phyloP scores from a whole-genome alignment of 2,797 vertebrate species.

The Phrynocephalus forsythii region DNA sequence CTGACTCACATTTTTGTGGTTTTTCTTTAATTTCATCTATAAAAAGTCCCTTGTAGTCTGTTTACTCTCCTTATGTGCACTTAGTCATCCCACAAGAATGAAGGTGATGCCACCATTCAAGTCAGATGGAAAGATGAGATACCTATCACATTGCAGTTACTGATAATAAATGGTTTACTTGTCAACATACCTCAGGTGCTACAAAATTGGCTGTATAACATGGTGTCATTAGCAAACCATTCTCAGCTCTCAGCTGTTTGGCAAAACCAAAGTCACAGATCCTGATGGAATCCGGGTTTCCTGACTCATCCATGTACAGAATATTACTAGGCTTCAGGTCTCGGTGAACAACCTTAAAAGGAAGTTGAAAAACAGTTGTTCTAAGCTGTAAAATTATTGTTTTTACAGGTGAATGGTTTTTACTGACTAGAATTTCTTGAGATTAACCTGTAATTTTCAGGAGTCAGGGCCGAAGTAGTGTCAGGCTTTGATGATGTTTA shows the following conservation, averaged over 20 bases:
- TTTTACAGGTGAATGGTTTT: background rate
- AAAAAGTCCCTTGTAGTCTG: too few relatives aligned
- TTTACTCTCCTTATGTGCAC: too few relatives aligned
- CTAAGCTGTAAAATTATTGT: conserved; percentile 2
- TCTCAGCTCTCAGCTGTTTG: conserved; percentile 95
- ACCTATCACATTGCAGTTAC: background rate
- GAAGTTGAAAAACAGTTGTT: conserved; percentile 17
- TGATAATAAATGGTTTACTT: background rate
- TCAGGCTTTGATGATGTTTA: background rate
- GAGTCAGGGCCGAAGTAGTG: background rate
- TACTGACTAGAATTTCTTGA: background rate
- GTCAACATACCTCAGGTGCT: conserved; percentile 88
- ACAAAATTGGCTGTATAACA: conserved; percentile 98
- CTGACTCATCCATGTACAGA: conserved; percentile 91
- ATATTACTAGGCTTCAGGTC: conserved; percentile 97
- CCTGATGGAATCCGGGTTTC: conserved; percentile 90
- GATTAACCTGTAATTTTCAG: background rate
- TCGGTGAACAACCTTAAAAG: conserved; percentile 91
- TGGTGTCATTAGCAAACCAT: conserved; percentile 95
- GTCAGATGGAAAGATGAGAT: background rate
- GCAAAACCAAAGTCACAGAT: conserved; percentile 96
- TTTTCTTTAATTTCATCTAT: background rate
- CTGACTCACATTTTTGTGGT: background rate
- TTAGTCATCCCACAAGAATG: too few relatives aligned
- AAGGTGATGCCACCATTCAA: too few relatives aligned